phyloP scores from a whole-genome alignment of 2,888 invertebrate genomes.

The Sarcophaga variegata region DNA sequence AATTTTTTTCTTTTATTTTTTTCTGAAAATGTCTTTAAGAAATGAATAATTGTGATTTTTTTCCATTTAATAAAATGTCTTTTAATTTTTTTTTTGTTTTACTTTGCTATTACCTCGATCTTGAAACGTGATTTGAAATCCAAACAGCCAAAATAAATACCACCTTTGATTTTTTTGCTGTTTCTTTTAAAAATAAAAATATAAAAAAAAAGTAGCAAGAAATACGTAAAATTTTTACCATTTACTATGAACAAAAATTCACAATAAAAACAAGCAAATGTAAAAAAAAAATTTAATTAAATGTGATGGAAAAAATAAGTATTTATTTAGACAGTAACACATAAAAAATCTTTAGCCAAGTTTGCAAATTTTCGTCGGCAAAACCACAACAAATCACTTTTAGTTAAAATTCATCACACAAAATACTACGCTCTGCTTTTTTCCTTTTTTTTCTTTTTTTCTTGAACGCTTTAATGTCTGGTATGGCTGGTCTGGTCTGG shows the following conservation, averaged over 20 bases:
- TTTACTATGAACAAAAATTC: constrained; percentile 38
- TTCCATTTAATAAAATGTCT: constrained; percentile 7
- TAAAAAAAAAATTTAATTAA: constrained; percentile 24
- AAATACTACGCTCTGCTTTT: constrained; percentile 5
- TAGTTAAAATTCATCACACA: constrained; percentile 49
- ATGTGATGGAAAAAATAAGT: constrained; percentile 16
- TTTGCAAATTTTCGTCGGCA: constrained; percentile 38
- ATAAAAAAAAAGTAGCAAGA: constrained; percentile 35
- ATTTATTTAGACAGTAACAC: not conserved
- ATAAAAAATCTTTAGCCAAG: constrained; percentile 17
- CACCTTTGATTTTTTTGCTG: constrained; percentile 45
- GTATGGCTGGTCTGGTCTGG: not conserved
- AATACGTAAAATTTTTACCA: constrained; percentile 57
- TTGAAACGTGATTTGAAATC: constrained; percentile 78
- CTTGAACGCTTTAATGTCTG: not conserved
- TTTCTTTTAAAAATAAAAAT: not conserved
- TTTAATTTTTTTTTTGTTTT: constrained; percentile 36
- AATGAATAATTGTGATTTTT: constrained; percentile 36
- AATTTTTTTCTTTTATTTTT: not conserved
- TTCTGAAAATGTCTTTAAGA: constrained; percentile 48
- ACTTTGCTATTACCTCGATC: constrained; percentile 77
- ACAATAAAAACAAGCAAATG: constrained; percentile 31
- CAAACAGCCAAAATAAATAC: constrained; percentile 49
- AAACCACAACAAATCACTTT: constrained; percentile 21
- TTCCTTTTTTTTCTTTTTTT: no score